Conservation (phyloP, 2,797 vertebrate species). For the Ctenopoma kingsleyae region DNA sequence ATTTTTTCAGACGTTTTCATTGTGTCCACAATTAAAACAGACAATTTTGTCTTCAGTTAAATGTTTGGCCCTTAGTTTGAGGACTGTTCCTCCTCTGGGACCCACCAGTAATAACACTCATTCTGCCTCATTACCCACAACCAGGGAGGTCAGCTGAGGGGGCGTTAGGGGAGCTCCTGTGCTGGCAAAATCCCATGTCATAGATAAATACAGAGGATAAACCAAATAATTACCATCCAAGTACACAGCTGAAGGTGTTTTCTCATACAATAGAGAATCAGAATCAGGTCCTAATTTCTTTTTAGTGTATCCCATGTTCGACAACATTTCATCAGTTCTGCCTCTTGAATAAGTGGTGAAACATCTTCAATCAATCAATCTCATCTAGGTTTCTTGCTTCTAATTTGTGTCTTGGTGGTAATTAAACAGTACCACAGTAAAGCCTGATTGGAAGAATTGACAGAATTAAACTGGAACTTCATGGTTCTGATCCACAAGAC, state of each 20-base stretch:
- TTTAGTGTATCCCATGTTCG: conserved; percentile 1
- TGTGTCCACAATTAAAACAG: conserved; percentile 22
- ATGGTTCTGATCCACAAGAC: no score
- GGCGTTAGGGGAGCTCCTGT: not conserved
- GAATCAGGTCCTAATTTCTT: no score
- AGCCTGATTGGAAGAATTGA: no score
- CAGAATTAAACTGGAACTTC: no score
- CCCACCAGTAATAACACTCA: conserved; percentile 2
- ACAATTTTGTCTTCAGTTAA: conserved; percentile 42
- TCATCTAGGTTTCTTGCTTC: not conserved
- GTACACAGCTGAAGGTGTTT: no score
- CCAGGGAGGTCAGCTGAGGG: conserved; percentile 46
- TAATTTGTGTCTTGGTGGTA: not conserved
- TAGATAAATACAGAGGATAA: not conserved
- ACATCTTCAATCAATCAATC: not conserved
- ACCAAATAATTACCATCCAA: no score
- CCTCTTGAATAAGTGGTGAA: not conserved
- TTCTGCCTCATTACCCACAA: conserved; percentile 60
- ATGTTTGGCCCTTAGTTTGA: not conserved
- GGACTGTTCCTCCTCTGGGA: conserved; percentile 27
- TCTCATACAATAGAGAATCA: no score
- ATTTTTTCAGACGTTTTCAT: conserved; percentile 20
- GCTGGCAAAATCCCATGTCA: conserved; percentile 38
- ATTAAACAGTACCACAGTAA: not conserved
- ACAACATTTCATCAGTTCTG: not conserved